Evolutionary conservation across 2,797 vertebrate genomes (phyloP).

Genomic region (Eidolon dupreanum): DNA sequence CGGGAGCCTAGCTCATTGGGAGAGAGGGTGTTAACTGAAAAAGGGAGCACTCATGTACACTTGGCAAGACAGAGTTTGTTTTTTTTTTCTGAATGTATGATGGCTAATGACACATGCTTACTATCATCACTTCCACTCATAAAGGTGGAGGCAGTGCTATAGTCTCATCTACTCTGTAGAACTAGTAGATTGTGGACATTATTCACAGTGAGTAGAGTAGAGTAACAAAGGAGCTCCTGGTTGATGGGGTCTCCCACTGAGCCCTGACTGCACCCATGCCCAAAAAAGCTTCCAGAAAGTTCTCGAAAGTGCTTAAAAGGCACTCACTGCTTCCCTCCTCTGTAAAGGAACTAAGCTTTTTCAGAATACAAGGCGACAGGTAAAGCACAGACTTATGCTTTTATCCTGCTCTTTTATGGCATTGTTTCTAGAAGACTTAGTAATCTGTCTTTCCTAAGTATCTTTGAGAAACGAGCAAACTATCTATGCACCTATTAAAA

Average conservation of each 20-base stretch:
- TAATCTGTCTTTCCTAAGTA: not conserved
- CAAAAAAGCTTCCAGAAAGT: not conserved
- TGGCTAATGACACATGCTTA: not conserved
- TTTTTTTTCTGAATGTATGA: not conserved
- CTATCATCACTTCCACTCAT: not conserved
- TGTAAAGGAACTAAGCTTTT: not conserved
- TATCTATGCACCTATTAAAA: not conserved
- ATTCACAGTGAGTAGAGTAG: not conserved
- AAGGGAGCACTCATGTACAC: not conserved
- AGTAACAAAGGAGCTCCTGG: not conserved
- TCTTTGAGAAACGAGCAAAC: not conserved
- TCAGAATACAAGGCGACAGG: not conserved
- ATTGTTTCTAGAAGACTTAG: slow-evolving; percentile 31
- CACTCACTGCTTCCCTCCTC: not conserved
- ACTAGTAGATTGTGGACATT: not conserved
- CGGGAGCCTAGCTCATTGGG: not conserved
- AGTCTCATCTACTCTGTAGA: not conserved
- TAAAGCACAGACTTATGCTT: not conserved
- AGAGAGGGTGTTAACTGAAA: not conserved
- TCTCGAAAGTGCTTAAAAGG: not conserved
- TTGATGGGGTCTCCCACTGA: not conserved
- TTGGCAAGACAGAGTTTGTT: not conserved
- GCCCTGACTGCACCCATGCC: not conserved
- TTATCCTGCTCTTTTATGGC: not conserved
- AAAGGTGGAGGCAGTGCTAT: not conserved